Evolutionary conservation across 1,140 invertebrate genomes (phyloP), one percentile per base, ranked within the genome.

Genomic region (Archivesica marissinica): DNA sequence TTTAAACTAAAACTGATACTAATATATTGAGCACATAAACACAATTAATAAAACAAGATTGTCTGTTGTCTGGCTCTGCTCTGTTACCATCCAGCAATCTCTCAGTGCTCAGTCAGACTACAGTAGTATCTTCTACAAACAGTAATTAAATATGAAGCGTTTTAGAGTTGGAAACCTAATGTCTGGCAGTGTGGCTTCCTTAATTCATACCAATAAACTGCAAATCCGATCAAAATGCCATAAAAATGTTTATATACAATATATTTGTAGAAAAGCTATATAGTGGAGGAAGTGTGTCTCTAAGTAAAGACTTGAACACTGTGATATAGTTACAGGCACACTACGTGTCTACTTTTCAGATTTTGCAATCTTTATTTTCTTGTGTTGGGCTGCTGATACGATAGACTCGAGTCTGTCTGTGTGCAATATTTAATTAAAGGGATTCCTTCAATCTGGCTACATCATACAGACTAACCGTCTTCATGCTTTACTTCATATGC

Each of bases 341-440:
- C 15, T 35, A 35, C 28, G n/a, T 64, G 59, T 64, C 59, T 64
- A 35, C 59, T 17, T 30, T 3, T 64, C 59, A 20, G 33, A 20
- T 64, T 52, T 52, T 6, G 38, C 33, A 35, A 35, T 6, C 17
- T 13, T 7, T 52, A n/a, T 52, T 6, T 33, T 64, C n/a, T 15
- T 35, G 7, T 7, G 28, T 25, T 3, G 9, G 38, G 59, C 59
- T 4, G 38, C 59, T 64, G 23, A 1, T 15, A n/a, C n/a, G 9
- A 35, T 64, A 72, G 68, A 52, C 68, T 30, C 15, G 23, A 23
- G 44, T 72, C 68, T 72, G 39, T 44, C 41, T 33, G 23, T 11
- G 7, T 30, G 6, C 38, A 50, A 28, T 28, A 72, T 72, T 72
- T 50, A 50, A 72, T 72, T 33, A 47, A 33, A 28, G 17, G 41